Percentiles rank a stretch among this genome's conserved stretches.
These are phyloP conservation scores for Bolinopsis microptera DNA, from an alignment of 37 sponge, comb jelly and placozoan species.

Conservation along the genomic window DNA sequence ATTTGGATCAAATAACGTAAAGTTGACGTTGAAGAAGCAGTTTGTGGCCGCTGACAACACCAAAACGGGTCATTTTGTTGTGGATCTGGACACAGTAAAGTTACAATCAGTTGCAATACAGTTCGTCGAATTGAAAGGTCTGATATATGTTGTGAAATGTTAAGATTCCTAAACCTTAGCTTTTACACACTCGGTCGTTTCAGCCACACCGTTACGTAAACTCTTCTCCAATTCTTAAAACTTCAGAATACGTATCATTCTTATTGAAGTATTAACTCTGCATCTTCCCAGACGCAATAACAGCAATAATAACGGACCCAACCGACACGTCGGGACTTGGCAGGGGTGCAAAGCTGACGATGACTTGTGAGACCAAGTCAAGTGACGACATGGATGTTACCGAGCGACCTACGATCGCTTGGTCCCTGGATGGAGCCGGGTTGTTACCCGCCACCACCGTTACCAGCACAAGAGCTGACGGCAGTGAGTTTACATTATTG, in stretches of 20 bases:
- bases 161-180: not conserved
- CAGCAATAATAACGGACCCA: not conserved
- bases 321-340: not conserved
- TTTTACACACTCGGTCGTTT: too few relatives aligned
- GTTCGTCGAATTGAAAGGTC: not conserved
- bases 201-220: too few relatives aligned
- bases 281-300: not conserved
- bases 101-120: not conserved
- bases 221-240: too few relatives aligned
- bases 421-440: slow-evolving; percentile 15
- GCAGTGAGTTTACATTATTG: not conserved
- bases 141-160: not conserved
- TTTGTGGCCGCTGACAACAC: not conserved
- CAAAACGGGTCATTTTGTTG: not conserved
- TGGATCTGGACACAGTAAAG: not conserved
- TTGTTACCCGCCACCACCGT: not conserved
- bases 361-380: not conserved
- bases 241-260: too few relatives aligned
- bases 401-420: not conserved
- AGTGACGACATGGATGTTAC: not conserved
- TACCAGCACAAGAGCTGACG: not conserved
- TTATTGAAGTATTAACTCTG: too few relatives aligned
- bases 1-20: not conserved
- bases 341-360: not conserved
- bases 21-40: not conserved